Percentiles rank a stretch among this genome's conserved stretches.
phyloP scores from a whole-genome alignment of 2,113 vertebrate species.

The Neotragus pygmaeus region DNA sequence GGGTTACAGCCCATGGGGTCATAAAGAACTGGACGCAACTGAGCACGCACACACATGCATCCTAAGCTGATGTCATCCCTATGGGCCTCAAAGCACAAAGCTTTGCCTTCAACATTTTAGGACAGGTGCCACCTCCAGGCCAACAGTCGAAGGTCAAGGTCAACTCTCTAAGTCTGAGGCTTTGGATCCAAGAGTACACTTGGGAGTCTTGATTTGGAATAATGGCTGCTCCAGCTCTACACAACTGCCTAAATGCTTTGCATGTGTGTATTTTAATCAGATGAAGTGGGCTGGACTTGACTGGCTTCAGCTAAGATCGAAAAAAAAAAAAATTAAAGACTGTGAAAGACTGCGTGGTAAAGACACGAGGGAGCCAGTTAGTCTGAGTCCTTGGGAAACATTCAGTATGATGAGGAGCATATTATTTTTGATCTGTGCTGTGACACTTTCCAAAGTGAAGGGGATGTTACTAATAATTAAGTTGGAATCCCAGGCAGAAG shows the following conservation, averaged over 20 bases:
- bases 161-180: background rate
- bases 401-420: background rate
- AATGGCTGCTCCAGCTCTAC: background rate
- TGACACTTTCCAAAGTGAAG: background rate
- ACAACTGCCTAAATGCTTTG: fast-evolving
- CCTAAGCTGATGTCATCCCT: background rate
- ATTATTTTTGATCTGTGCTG: background rate
- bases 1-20: background rate
- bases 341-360: background rate
- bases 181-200: background rate
- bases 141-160: background rate
- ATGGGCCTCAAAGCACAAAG: background rate
- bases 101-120: background rate
- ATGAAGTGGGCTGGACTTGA: no score
- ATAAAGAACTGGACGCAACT: fast-evolving
- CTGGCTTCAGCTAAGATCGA: background rate
- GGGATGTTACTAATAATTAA: background rate
- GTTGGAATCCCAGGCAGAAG: background rate
- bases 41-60: background rate
- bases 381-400: background rate
- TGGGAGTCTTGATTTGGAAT: background rate
- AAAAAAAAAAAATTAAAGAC: background rate
- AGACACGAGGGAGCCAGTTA: background rate
- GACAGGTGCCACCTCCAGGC: background rate
- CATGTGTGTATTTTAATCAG: background rate